A percentile compares a stretch with the other conserved stretches of the same genome.
Conservation (phyloP, 2,888 invertebrate species). For the Dicyrtomina minuta region DNA sequence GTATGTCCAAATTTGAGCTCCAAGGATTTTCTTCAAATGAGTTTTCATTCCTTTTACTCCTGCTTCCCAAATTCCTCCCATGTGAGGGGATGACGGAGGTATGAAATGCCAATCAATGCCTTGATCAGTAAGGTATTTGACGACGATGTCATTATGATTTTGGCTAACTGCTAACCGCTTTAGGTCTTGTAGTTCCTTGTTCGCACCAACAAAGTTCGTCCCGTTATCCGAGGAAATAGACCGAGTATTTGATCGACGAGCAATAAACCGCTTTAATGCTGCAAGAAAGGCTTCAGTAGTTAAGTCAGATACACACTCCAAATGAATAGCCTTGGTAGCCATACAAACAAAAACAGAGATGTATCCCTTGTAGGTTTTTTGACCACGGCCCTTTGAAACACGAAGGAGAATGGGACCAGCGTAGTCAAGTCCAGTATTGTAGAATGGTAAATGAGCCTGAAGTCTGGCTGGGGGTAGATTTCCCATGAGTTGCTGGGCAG, state of each 20-base stretch:
- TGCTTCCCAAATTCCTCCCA: conserved; percentile 10
- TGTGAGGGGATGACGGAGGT: neutral
- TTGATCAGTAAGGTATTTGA: neutral
- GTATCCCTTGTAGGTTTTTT: neutral
- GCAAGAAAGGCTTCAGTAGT: neutral
- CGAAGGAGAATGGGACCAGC: neutral
- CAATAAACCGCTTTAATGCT: neutral
- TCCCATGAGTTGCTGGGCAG: too few relatives aligned
- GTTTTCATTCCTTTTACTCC: too few relatives aligned
- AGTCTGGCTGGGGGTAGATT: neutral
- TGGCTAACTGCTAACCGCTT: neutral
- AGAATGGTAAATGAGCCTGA: neutral
- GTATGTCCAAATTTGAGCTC: neutral
- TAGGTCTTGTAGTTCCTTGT: neutral
- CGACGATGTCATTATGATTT: neutral
- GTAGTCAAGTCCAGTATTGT: neutral
- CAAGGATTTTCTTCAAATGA: neutral
- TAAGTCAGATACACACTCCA: neutral
- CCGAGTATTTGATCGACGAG: neutral
- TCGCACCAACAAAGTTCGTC: neutral
- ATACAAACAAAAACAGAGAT: neutral
- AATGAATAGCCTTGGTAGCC: neutral
- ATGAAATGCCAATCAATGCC: too few relatives aligned
- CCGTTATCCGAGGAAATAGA: neutral
- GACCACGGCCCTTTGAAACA: neutral